Percentiles rank a stretch among this genome's conserved stretches.
Conservation (phyloP, 1,140 invertebrate species). For the Phymastichus coffea region DNA sequence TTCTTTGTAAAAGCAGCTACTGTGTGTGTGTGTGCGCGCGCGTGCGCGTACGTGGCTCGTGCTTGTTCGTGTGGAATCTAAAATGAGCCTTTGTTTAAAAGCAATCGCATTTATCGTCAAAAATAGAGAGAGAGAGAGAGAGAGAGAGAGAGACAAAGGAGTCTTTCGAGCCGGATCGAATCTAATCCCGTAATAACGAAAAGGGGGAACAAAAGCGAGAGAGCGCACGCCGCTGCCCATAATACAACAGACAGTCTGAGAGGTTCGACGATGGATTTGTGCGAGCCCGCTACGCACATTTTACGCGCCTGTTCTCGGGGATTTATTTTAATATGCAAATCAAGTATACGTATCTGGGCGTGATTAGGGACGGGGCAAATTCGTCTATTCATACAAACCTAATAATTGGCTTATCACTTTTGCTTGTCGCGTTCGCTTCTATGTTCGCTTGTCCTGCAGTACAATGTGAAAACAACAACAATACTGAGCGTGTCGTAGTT, state of each 20-base stretch:
- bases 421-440: too few relatives aligned
- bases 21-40: too few relatives aligned
- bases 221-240: neutral
- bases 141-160: slow-evolving; percentile 13
- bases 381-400: too few relatives aligned
- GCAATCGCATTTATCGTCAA: slow-evolving; percentile 26
- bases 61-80: slow-evolving; percentile 17
- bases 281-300: neutral
- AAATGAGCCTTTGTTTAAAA: slow-evolving; percentile 29
- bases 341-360: neutral
- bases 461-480: too few relatives aligned
- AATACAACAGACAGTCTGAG: slow-evolving; percentile 21
- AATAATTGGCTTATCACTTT: too few relatives aligned
- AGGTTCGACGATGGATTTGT: neutral
- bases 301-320: neutral
- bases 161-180: slow-evolving; percentile 20
- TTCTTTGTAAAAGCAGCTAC: too few relatives aligned
- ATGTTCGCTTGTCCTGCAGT: too few relatives aligned
- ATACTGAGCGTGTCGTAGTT: too few relatives aligned
- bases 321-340: slow-evolving; percentile 18
- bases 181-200: slow-evolving; percentile 26
- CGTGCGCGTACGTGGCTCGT: slow-evolving; percentile 5
- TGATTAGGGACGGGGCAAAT: too few relatives aligned
- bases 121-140: slow-evolving; percentile 19
- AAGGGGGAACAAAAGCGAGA: neutral